phyloP scores from a whole-genome alignment of 2,797 vertebrate genomes.

The Notamacropus eugenii region DNA sequence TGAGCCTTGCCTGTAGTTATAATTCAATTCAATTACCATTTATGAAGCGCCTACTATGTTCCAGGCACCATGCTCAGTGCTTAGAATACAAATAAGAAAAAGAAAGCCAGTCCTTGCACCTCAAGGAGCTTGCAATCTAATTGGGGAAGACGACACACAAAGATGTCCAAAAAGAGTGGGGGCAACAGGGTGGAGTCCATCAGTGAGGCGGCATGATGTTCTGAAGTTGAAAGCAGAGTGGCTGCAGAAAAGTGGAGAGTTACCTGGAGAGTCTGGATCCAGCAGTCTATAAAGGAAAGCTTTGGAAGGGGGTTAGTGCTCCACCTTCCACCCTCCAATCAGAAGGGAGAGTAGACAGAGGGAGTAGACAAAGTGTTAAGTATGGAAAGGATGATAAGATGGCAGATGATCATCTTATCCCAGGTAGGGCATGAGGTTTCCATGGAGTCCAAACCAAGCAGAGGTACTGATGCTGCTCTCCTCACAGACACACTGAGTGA shows the following conservation, averaged over 20 bases:
- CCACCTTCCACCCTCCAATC: background rate
- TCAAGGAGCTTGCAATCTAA: background rate
- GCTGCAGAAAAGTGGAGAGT: background rate
- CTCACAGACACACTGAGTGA: background rate
- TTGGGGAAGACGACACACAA: background rate
- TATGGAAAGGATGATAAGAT: background rate
- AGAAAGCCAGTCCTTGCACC: background rate
- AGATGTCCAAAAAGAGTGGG: background rate
- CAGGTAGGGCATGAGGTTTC: background rate
- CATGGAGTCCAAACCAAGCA: background rate
- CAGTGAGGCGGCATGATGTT: background rate
- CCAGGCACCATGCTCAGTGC: background rate
- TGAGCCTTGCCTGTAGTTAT: background rate
- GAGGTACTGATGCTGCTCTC: background rate
- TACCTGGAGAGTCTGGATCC: background rate
- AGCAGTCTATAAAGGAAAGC: background rate
- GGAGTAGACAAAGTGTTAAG: background rate
- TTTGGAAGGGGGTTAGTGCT: background rate
- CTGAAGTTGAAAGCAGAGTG: background rate
- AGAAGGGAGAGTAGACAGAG: background rate
- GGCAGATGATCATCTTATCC: background rate
- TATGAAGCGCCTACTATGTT: background rate
- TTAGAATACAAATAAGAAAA: background rate
- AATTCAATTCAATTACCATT: background rate
- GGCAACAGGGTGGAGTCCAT: too few relatives aligned